A percentile compares a stretch with the other conserved stretches of the same genome.
phyloP scores from a whole-genome alignment of 2,797 vertebrate genomes.

The Carcharodon carcharias region DNA sequence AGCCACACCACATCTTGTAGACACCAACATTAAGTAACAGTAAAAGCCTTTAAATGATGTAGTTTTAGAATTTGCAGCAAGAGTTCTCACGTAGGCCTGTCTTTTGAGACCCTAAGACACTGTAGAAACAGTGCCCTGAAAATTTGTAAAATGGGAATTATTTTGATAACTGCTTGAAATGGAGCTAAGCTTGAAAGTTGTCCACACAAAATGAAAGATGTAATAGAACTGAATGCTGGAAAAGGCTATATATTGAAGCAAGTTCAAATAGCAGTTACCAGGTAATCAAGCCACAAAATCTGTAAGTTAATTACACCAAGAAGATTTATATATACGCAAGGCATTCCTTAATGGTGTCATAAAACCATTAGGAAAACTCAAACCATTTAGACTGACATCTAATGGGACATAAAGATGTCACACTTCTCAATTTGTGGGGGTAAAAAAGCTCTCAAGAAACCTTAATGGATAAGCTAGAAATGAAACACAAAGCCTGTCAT shows the following conservation, averaged over 20 bases:
- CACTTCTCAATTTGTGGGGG: not conserved
- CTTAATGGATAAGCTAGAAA: constrained; percentile 6
- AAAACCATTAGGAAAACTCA: constrained; percentile 28
- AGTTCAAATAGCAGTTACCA: constrained; percentile 21
- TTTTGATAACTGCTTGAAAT: not conserved
- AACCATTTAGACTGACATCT: constrained; percentile 18
- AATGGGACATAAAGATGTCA: constrained; percentile 34
- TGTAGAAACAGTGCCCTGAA: not conserved
- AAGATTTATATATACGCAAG: not conserved
- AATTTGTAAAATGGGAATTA: not conserved
- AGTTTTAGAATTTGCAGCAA: not conserved
- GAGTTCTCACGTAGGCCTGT: not conserved
- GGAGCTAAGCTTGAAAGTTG: not conserved
- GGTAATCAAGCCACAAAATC: constrained; percentile 15
- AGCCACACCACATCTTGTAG: not conserved
- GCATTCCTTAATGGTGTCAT: not conserved
- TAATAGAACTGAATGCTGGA: not conserved
- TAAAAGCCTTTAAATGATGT: not conserved
- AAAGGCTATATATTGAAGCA: not conserved
- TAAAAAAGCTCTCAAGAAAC: not conserved
- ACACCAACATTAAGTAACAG: not conserved
- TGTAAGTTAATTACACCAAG: constrained; percentile 14
- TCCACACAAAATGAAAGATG: not conserved
- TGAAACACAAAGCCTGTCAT: not conserved
- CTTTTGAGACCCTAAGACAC: not conserved